phyloP scores from a whole-genome alignment of 2,113 vertebrate species.

The Podarcis cretensis region DNA sequence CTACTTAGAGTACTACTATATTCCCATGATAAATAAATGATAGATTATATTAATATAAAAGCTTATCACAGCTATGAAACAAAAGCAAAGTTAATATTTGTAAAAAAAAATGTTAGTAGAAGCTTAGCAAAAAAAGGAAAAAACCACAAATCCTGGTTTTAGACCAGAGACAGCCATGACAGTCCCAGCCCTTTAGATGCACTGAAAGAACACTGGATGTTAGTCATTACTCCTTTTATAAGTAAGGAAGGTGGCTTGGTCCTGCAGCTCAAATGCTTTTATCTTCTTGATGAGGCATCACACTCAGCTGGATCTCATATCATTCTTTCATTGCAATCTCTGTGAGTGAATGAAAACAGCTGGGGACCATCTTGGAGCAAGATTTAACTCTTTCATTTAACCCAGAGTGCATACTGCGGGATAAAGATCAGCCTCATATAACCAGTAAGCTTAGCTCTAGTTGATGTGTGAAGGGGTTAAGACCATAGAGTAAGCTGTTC shows the following conservation, averaged over 20 bases:
- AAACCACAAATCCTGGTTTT: slow-evolving; percentile 35
- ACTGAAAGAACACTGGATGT: slow-evolving; percentile 44
- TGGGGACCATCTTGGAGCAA: slow-evolving; percentile 55
- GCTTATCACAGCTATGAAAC: slow-evolving; percentile 19
- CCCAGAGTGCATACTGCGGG: slow-evolving; percentile 8
- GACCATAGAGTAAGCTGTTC: too few relatives aligned
- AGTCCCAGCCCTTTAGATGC: slow-evolving; percentile 19
- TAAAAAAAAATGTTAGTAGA: slow-evolving; percentile 25
- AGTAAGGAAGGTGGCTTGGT: slow-evolving; percentile 33
- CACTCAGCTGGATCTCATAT: slow-evolving; percentile 66
- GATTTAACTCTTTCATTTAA: slow-evolving; percentile 54
- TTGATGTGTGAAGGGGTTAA: too few relatives aligned
- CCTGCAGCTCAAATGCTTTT: slow-evolving; percentile 68
- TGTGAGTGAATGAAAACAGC: slow-evolving; percentile 57
- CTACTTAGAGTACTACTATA: not conserved
- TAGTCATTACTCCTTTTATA: slow-evolving; percentile 60
- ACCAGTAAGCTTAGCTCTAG: too few relatives aligned
- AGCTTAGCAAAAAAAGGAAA: not conserved
- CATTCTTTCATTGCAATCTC: slow-evolving; percentile 62
- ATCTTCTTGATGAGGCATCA: slow-evolving; percentile 68
- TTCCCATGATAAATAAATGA: not conserved
- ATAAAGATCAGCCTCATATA: not conserved
- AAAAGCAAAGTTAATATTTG: not conserved
- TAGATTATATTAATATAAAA: slow-evolving; percentile 7
- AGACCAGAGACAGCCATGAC: slow-evolving; percentile 24